phyloP scores from a whole-genome alignment of 1,140 invertebrate genomes.

The Pogonomyrmex barbatus region DNA sequence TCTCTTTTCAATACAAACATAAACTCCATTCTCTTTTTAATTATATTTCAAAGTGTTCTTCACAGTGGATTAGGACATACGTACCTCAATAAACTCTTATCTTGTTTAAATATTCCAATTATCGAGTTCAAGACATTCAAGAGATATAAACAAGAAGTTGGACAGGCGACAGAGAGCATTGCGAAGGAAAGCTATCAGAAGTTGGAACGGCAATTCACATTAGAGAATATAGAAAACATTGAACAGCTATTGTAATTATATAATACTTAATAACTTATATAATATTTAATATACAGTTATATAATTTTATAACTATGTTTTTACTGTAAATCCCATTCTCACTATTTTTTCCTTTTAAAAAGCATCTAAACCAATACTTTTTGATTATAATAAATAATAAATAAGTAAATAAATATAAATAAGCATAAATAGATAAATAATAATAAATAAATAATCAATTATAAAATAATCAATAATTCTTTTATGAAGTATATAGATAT shows the following conservation, averaged over 20 bases:
- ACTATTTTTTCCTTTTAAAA: background rate
- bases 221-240: background rate
- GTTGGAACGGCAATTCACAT: background rate
- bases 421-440: background rate
- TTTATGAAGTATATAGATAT: background rate
- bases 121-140: background rate
- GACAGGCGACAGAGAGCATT: background rate
- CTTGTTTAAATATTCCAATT: background rate
- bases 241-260: conserved; percentile 5
- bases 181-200: background rate
- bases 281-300: no score
- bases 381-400: no score
- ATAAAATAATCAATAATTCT: no score
- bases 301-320: no score
- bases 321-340: background rate
- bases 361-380: background rate
- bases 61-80: background rate
- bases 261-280: no score
- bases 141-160: conserved; percentile 2
- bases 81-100: background rate
- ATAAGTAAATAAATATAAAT: no score
- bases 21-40: background rate
- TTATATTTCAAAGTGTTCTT: background rate
- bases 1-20: no score
- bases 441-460: no score